These are phyloP conservation scores for Drosophila algonquin DNA, from an alignment of 2,888 invertebrate species.

Conservation along the genomic window DNA sequence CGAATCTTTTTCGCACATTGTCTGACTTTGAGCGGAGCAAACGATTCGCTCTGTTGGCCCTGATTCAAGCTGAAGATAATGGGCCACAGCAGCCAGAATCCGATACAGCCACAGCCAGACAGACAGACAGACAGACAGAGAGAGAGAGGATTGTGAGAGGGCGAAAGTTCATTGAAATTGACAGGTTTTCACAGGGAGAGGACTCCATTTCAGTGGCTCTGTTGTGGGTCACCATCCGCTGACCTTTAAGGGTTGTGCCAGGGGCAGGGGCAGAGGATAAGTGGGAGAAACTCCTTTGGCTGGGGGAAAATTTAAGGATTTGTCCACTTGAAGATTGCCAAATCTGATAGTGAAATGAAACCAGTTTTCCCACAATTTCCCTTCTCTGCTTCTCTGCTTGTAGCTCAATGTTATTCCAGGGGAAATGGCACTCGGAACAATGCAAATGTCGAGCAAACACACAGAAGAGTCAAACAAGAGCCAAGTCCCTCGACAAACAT, in stretches of 20 bases:
- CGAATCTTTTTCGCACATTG: constrained; percentile 20
- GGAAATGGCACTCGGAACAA: constrained; percentile 10
- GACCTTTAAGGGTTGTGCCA: constrained; percentile 6
- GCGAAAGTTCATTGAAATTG: constrained; percentile 33
- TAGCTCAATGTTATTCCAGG: background rate
- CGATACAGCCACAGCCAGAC: constrained; percentile 33
- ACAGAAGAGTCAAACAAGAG: constrained; percentile 9
- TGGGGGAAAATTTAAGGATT: constrained; percentile 1
- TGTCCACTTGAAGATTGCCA: background rate
- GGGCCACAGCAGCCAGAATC: constrained; percentile 23
- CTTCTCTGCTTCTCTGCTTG: background rate
- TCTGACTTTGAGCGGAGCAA: constrained; percentile 37
- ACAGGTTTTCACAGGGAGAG: constrained; percentile 15
- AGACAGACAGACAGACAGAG: constrained; percentile 28
- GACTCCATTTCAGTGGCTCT: constrained; percentile 16
- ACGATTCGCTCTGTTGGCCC: constrained; percentile 36
- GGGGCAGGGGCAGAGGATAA: background rate
- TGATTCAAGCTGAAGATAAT: constrained; percentile 31
- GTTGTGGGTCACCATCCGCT: background rate
- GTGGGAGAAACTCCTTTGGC: background rate
- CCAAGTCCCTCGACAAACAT: constrained; percentile 37
- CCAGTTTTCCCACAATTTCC: background rate
- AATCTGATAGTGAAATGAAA: constrained; percentile 1
- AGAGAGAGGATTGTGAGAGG: constrained; percentile 1
- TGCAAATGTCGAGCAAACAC: constrained; percentile 31